These are phyloP conservation scores for Serranus cabrilla DNA, from an alignment of 2,797 vertebrate genomes.

Conservation along the genomic window DNA sequence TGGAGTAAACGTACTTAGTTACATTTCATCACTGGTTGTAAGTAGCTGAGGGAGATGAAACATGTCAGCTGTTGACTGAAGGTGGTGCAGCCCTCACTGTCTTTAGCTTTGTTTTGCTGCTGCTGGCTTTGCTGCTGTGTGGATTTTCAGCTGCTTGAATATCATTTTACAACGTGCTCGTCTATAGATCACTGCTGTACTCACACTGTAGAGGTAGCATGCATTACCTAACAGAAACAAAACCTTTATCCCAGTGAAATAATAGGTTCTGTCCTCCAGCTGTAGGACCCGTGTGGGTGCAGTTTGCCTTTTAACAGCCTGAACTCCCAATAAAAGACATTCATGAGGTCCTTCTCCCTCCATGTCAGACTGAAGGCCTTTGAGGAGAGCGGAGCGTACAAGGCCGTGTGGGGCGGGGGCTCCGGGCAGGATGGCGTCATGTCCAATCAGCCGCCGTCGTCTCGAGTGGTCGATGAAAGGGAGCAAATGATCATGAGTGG, in stretches of 20 bases:
- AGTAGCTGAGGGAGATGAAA: too few species aligned
- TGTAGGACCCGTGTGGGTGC: background rate
- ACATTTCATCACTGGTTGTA: too few species aligned
- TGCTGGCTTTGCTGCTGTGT: conserved; percentile 24
- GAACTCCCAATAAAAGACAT: background rate
- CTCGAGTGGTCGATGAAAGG: conserved; percentile 85
- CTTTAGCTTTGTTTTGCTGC: conserved; percentile 12
- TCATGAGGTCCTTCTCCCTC: background rate
- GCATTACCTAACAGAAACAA: too few species aligned
- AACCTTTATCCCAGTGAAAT: background rate
- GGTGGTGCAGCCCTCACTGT: background rate
- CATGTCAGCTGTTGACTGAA: too few species aligned
- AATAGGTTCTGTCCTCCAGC: background rate
- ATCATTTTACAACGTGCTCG: background rate
- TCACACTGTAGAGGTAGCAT: background rate
- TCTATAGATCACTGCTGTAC: background rate
- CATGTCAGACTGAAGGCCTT: conserved; percentile 85
- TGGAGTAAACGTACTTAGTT: too few species aligned
- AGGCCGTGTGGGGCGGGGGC: conserved; percentile 84
- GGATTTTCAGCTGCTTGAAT: background rate
- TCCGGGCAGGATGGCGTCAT: conserved; percentile 84
- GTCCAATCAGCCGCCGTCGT: conserved; percentile 86
- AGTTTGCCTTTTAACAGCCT: background rate
- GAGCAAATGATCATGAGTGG: conserved; percentile 91
- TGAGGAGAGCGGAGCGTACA: conserved; percentile 84